phyloP scores from a whole-genome alignment of 2,888 invertebrate species.

The Sthenelais limicola region DNA sequence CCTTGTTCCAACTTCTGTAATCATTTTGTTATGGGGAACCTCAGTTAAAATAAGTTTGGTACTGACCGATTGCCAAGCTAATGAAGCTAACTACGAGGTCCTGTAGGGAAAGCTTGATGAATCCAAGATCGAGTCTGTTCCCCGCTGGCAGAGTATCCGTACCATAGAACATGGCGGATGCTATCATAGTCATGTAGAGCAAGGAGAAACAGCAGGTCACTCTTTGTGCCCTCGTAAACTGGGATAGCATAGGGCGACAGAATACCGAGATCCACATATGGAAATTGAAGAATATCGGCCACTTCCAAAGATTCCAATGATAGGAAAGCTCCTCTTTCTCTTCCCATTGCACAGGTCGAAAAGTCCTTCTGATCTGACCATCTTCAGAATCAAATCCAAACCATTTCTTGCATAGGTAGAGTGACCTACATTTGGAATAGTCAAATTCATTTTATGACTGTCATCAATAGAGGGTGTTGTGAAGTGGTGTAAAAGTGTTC shows the following conservation, averaged over 20 bases:
- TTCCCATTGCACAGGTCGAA: not conserved
- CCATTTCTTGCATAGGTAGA: conserved; percentile 16
- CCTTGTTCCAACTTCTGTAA: too few species aligned
- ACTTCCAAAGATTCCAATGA: conserved; percentile 2
- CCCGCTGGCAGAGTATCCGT: conserved; percentile 25
- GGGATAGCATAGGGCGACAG: conserved; percentile 70
- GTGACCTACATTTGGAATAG: not conserved
- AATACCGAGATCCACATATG: conserved; percentile 64
- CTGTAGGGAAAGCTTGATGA: conserved; percentile 50
- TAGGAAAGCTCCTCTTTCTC: not conserved
- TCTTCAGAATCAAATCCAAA: conserved; percentile 1
- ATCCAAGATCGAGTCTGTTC: conserved; percentile 52
- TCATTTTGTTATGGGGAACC: too few species aligned
- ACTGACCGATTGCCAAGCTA: conserved; percentile 24
- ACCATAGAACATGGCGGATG: conserved; percentile 56
- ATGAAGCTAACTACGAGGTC: conserved; percentile 44
- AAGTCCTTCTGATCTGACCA: not conserved
- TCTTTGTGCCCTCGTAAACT: conserved; percentile 69
- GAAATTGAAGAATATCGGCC: conserved; percentile 20
- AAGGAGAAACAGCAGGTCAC: conserved; percentile 56
- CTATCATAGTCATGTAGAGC: conserved; percentile 58
- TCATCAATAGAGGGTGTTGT: not conserved
- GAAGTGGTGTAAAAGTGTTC: not conserved
- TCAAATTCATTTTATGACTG: too few species aligned
- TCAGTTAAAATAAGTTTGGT: too few species aligned